Percentiles rank a stretch among this genome's conserved stretches.
Evolutionary conservation across 2,113 vertebrate species (phyloP).

Genomic region (Dicerorhinus sumatrensis): DNA sequence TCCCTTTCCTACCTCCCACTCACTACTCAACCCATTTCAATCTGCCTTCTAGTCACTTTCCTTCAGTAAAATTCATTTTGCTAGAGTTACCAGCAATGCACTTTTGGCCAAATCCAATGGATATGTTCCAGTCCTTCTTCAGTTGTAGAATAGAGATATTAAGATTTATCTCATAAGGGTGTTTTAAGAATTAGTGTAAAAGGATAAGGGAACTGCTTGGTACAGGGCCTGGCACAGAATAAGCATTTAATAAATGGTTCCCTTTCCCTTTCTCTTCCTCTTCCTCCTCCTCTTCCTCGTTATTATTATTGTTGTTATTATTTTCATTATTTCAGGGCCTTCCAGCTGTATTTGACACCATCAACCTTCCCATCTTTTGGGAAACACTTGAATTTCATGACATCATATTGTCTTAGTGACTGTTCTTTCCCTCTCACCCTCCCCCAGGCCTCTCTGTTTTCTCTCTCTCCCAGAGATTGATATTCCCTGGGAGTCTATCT

Average conservation of each 20-base stretch:
- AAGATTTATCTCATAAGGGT: background rate
- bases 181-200: background rate
- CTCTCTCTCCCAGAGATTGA: background rate
- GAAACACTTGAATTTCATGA: background rate
- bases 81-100: background rate
- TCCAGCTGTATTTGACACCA: background rate
- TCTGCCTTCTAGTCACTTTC: background rate
- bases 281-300: background rate
- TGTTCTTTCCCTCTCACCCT: accelerated
- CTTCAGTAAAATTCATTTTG: background rate
- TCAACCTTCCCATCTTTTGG: background rate
- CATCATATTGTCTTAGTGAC: background rate
- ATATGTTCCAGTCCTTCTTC: background rate
- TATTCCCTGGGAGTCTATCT: background rate
- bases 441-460: background rate
- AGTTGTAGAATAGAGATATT: background rate
- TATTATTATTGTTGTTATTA: background rate
- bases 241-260: background rate
- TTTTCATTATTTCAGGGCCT: background rate
- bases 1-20: background rate
- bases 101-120: background rate
- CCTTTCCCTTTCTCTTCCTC: background rate
- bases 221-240: background rate
- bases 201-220: background rate
- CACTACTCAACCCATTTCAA: background rate